These are phyloP conservation scores for Tromatobia lineatoria DNA, from an alignment of 2,888 invertebrate genomes.

Conservation along the genomic window DNA sequence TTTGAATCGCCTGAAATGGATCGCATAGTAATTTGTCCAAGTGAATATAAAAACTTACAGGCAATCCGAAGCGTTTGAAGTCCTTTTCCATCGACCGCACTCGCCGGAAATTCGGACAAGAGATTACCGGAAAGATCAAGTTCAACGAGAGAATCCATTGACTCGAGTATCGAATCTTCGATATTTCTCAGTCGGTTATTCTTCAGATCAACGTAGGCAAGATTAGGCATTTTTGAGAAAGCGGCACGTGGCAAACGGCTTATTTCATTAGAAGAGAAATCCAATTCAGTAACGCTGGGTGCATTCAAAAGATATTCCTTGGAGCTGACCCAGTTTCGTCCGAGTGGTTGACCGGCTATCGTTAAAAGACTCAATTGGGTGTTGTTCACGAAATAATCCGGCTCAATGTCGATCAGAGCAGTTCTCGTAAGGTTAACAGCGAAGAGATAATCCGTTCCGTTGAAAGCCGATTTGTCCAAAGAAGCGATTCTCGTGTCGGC, in stretches of 20 bases:
- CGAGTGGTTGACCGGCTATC: constrained; percentile 89
- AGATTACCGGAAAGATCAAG: constrained; percentile 91
- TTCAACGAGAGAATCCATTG: constrained; percentile 89
- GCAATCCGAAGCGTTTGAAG: constrained; percentile 87
- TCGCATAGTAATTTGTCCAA: not conserved
- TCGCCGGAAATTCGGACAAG: constrained; percentile 88
- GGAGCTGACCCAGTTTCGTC: constrained; percentile 77
- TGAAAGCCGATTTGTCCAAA: constrained; percentile 90
- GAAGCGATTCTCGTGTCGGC: constrained; percentile 90
- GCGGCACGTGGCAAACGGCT: constrained; percentile 88
- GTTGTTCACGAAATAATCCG: constrained; percentile 90
- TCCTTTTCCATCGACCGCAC: constrained; percentile 89
- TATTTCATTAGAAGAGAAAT: constrained; percentile 90
- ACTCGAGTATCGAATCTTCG: constrained; percentile 88
- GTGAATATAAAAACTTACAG: constrained; percentile 67
- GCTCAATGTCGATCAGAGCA: constrained; percentile 89
- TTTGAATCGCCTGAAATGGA: not conserved
- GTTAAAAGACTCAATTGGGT: constrained; percentile 89
- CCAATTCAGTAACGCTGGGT: constrained; percentile 90
- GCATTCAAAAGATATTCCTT: constrained; percentile 87
- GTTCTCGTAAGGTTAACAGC: constrained; percentile 90
- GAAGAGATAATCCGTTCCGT: constrained; percentile 89
- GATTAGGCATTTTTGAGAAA: constrained; percentile 89
- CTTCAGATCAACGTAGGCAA: constrained; percentile 90
- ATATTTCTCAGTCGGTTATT: constrained; percentile 89